Evolutionary conservation across 2,797 vertebrate genomes (phyloP).

Genomic region (Miichthys miiuy): DNA sequence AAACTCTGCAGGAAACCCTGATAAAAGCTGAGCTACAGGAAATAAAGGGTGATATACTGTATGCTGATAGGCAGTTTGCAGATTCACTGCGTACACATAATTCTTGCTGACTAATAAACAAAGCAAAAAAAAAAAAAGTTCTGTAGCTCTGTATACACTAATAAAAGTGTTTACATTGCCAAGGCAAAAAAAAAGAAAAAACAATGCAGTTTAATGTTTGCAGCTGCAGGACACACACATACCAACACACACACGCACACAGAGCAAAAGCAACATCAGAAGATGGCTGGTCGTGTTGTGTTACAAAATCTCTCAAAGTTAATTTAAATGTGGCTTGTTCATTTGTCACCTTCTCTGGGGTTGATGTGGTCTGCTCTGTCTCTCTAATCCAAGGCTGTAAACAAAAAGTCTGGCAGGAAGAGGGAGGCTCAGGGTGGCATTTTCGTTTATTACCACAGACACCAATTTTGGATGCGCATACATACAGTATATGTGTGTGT

Average conservation of each 20-base stretch:
- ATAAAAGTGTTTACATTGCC: not conserved
- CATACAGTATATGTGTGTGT: not conserved
- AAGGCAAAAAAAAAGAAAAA: not conserved
- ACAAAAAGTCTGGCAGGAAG: not conserved
- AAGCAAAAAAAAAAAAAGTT: not conserved
- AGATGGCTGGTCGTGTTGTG: not conserved
- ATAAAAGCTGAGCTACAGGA: not conserved
- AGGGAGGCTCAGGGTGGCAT: conserved; percentile 10
- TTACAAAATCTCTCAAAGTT: conserved; percentile 15
- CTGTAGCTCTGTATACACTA: not conserved
- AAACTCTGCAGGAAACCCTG: not conserved
- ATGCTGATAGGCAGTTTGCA: conserved; percentile 1
- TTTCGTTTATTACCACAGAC: conserved; percentile 14
- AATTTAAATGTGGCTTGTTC: conserved; percentile 20
- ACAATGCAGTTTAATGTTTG: not conserved
- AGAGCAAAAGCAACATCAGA: not conserved
- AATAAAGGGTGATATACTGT: not conserved
- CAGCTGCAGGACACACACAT: not conserved
- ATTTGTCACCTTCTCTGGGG: not conserved
- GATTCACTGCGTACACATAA: not conserved
- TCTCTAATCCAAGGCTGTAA: conserved; percentile 15
- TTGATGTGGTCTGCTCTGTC: conserved; percentile 1
- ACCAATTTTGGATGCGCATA: not conserved
- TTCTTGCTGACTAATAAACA: not conserved
- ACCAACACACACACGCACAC: not conserved